Base-by-base conservation (phyloP, 2,888 invertebrate genomes). In the Caenorhabditis sp. region DNA sequence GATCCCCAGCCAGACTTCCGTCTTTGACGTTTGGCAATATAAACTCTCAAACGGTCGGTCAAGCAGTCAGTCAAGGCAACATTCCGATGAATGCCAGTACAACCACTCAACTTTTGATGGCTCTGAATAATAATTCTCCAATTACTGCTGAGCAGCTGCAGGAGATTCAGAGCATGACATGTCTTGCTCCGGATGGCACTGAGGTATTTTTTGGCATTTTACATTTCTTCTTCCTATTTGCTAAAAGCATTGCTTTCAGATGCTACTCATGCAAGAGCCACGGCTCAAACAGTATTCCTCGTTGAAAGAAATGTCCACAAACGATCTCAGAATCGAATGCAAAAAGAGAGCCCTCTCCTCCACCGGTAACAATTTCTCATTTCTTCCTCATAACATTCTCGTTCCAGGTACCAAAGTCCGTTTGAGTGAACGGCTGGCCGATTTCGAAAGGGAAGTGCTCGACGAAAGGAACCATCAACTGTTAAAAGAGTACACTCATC, bases 201-300 rank as follows among this genome's bases (percentile, higher is more conserved):
- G 52, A 70, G 59, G 70, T 70, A 48, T 7, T 8, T 39, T n/a
- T n/a, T n/a, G n/a, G n/a, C n/a, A n/a, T 20, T 41, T 7, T 17
- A 9, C 11, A 43, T 15, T 58, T 35, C 9, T 9, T 17, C 15
- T 27, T 48, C 5, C 11, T 24, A 2, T 15, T 26, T 45, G 9
- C 26, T 50, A 27, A 7, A 41, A 9, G 8, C 41, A 41, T 22
- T 24, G 7, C 15, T 62, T 63, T 35, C 45, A 70, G 70, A 59
- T 59, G n/a, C 37, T 70, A 13, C 13, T 70, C 0, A 70, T 70
- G 70, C 70, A 59, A 59, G 70, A 70, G 24, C 70, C 70, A 15
- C 39, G 70, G 3, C 17, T 70, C 20, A 70, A 70, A 22, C 70
- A 70, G 7, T 70, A 70, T 26, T 8, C 41, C 0, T 20, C 26